phyloP scores from a whole-genome alignment of 2,888 invertebrate species.

The Embidobia sp. region DNA sequence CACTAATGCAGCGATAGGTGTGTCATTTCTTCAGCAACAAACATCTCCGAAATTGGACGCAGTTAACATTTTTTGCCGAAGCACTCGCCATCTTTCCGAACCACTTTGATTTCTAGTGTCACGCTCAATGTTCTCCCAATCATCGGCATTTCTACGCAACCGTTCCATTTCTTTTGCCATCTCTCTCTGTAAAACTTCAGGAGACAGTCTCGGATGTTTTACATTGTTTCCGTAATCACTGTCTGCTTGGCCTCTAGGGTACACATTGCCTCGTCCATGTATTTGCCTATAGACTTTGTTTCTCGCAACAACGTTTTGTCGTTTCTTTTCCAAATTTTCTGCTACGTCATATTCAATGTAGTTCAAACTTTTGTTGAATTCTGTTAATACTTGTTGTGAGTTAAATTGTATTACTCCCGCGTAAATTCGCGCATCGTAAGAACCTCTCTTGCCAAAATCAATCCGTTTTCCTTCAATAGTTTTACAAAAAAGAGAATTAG shows the following conservation, averaged over 20 bases:
- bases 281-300: not conserved
- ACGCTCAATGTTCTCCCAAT: slow-evolving; percentile 25
- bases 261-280: not conserved
- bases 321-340: not conserved
- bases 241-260: not conserved
- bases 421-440: not conserved
- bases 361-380: not conserved
- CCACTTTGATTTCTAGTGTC: slow-evolving; percentile 30
- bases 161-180: slow-evolving; percentile 7
- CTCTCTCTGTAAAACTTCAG: slow-evolving; percentile 5
- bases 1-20: slow-evolving; percentile 31
- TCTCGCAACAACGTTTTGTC: not conserved
- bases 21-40: slow-evolving; percentile 27
- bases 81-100: slow-evolving; percentile 28
- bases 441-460: not conserved
- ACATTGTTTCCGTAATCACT: not conserved
- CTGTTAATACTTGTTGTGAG: not conserved
- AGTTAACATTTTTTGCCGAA: slow-evolving; percentile 33
- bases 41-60: slow-evolving; percentile 51
- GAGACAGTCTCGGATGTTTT: not conserved
- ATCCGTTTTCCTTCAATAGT: not conserved
- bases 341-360: not conserved
- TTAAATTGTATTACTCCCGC: not conserved
- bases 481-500: slow-evolving; percentile 8
- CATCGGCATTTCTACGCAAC: slow-evolving; percentile 4